phyloP scores from a whole-genome alignment of 1,140 invertebrate species.

The Monochamus saltuarius region DNA sequence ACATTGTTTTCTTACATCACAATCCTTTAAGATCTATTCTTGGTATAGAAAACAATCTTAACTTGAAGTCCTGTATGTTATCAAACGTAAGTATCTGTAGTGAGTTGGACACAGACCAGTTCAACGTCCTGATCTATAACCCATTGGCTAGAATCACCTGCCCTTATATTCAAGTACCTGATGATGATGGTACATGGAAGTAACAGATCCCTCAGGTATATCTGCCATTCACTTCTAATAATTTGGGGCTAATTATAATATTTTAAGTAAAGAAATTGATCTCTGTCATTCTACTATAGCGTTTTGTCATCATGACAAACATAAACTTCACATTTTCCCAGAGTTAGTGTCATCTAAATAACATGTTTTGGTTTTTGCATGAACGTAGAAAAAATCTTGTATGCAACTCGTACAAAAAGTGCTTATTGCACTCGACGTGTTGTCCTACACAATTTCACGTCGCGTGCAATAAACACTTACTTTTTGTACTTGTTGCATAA shows the following conservation, averaged over 20 bases:
- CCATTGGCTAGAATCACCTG: slow-evolving; percentile 68
- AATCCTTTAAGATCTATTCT: not conserved
- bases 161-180: slow-evolving; percentile 73
- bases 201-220: slow-evolving; percentile 63
- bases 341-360: no score
- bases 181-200: slow-evolving; percentile 60
- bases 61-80: slow-evolving; percentile 31
- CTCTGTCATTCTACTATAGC: no score
- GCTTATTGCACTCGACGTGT: no score
- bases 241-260: not conserved
- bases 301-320: no score
- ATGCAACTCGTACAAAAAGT: no score
- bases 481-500: no score
- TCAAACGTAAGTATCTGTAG: slow-evolving; percentile 65
- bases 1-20: no score
- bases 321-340: no score
- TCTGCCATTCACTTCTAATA: not conserved
- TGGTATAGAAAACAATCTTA: slow-evolving; percentile 9
- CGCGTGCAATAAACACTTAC: no score
- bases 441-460: no score
- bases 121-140: slow-evolving; percentile 79
- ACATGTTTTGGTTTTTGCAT: no score
- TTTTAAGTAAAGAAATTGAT: slow-evolving; percentile 56
- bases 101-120: slow-evolving; percentile 63
- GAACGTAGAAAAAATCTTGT: no score